Evolutionary conservation across 2,113 vertebrate genomes (phyloP).

Genomic region (Pygathrix nemaeus): DNA sequence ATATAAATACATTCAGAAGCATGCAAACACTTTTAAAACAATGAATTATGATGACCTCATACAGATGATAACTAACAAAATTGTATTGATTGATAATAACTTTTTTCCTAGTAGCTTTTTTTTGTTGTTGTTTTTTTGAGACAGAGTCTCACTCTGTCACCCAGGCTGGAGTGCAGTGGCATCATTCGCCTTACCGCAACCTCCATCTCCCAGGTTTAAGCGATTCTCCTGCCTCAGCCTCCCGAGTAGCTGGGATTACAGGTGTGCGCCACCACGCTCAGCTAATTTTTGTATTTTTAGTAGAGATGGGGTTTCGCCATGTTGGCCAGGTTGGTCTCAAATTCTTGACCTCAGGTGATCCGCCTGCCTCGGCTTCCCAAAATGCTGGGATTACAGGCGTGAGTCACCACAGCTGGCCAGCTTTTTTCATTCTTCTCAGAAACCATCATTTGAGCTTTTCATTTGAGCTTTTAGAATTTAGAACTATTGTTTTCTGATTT

Average conservation of each 20-base stretch:
- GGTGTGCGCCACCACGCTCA: too few relatives aligned
- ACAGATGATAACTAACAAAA: neutral
- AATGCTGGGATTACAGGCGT: neutral
- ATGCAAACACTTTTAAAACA: neutral
- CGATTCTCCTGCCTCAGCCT: too few relatives aligned
- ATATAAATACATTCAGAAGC: neutral
- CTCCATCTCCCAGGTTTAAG: too few relatives aligned
- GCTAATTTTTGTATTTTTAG: neutral
- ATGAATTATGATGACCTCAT: neutral
- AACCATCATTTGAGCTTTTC: neutral
- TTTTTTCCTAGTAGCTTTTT: neutral
- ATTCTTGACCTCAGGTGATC: neutral
- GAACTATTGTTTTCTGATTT: too few relatives aligned
- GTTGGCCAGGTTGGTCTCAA: neutral
- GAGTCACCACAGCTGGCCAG: neutral
- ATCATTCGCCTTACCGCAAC: neutral
- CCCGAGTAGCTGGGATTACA: too few relatives aligned
- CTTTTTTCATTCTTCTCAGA: neutral
- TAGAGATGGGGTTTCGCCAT: neutral
- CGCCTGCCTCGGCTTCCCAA: neutral
- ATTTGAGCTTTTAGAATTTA: neutral
- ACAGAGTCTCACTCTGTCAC: neutral
- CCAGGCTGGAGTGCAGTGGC: neutral
- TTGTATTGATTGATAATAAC: neutral
- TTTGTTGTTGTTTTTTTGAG: neutral